Evolutionary conservation across 2,797 vertebrate genomes (phyloP).

Genomic region (Tokudaia tokunoshimensis): DNA sequence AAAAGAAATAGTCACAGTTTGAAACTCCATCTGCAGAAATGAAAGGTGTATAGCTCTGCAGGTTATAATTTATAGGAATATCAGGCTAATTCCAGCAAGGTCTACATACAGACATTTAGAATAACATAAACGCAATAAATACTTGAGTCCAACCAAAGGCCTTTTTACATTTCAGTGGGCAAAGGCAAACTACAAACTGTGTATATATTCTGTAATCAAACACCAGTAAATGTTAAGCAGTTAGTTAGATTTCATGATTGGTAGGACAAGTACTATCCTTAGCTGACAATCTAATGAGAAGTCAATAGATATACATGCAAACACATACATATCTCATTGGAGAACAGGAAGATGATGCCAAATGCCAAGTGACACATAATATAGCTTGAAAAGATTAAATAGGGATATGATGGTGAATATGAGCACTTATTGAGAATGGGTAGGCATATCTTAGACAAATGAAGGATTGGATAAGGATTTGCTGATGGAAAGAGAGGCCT

Average conservation of each 20-base stretch:
- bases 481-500: background rate
- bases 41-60: slow-evolving; percentile 79
- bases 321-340: background rate
- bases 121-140: slow-evolving; percentile 45
- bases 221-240: background rate
- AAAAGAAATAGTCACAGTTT: slow-evolving; percentile 83
- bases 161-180: background rate
- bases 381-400: slow-evolving; percentile 6
- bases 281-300: background rate
- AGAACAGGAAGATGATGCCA: background rate
- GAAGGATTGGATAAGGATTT: background rate
- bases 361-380: background rate
- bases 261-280: background rate
- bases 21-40: slow-evolving; percentile 83
- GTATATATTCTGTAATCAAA: slow-evolving; percentile 23
- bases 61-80: slow-evolving; percentile 80
- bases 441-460: background rate
- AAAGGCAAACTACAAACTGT: slow-evolving; percentile 46
- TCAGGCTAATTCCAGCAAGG: slow-evolving; percentile 49
- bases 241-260: background rate
- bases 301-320: background rate
- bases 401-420: background rate
- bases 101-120: slow-evolving; percentile 59
- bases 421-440: background rate
- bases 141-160: slow-evolving; percentile 29